A percentile compares a stretch with the other conserved stretches of the same genome.
Evolutionary conservation across 2,797 vertebrate genomes (phyloP).

Genomic region (Hephaestus fuliginosus): DNA sequence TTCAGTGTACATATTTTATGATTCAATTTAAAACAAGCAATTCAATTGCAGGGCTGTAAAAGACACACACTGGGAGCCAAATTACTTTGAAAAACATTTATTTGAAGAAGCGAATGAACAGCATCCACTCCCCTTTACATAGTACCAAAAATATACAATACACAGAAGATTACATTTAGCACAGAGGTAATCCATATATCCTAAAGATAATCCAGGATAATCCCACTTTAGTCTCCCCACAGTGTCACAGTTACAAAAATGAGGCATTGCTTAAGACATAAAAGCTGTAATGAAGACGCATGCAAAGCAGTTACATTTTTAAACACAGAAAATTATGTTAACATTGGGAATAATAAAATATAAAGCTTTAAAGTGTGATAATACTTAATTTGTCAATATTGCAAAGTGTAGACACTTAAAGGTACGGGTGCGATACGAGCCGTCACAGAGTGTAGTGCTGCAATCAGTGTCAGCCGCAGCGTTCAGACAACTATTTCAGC

Average conservation of each 20-base stretch:
- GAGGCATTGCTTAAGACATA: slow-evolving; percentile 47
- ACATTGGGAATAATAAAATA: slow-evolving; percentile 61
- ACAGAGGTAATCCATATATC: slow-evolving; percentile 78
- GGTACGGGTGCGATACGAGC: slow-evolving; percentile 5
- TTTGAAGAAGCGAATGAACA: slow-evolving; percentile 74
- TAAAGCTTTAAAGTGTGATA: slow-evolving; percentile 66
- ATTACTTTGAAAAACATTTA: slow-evolving; percentile 78
- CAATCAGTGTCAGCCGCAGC: slow-evolving; percentile 39
- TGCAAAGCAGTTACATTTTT: slow-evolving; percentile 60
- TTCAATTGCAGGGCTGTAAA: neutral
- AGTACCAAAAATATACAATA: slow-evolving; percentile 70
- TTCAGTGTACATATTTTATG: neutral
- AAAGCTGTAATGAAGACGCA: slow-evolving; percentile 56
- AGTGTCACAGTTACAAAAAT: slow-evolving; percentile 74
- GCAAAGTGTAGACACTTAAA: slow-evolving; percentile 29
- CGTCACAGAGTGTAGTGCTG: slow-evolving; percentile 48
- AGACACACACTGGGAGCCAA: slow-evolving; percentile 24
- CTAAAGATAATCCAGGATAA: slow-evolving; percentile 79
- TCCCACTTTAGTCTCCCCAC: slow-evolving; percentile 65
- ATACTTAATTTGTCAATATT: slow-evolving; percentile 71
- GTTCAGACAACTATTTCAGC: slow-evolving; percentile 41
- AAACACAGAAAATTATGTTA: slow-evolving; percentile 44
- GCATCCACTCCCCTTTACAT: slow-evolving; percentile 62
- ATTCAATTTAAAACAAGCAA: neutral
- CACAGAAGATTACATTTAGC: slow-evolving; percentile 66